Evolutionary conservation across 2,888 invertebrate species (phyloP).

Genomic region (Anticlea derivata): DNA sequence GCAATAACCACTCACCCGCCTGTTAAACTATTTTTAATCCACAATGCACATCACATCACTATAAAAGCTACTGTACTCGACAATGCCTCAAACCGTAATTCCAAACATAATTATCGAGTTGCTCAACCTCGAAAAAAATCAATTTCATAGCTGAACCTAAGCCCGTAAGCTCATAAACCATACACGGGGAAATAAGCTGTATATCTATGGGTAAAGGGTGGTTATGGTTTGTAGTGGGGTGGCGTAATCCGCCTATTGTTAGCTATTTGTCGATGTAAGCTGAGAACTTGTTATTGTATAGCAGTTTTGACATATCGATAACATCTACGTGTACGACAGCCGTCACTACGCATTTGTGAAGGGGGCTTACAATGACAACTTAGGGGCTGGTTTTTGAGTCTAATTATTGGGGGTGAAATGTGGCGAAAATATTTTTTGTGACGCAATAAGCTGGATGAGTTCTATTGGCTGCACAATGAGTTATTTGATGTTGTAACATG

Average conservation of each 20-base stretch:
- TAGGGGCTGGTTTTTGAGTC: conserved; percentile 22
- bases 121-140: conserved; percentile 35
- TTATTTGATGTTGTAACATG: conserved; percentile 12
- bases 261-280: conserved; percentile 44
- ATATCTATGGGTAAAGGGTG: neutral
- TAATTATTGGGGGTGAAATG: conserved; percentile 37
- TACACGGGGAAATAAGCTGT: conserved; percentile 8
- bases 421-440: conserved; percentile 32
- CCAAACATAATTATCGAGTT: conserved; percentile 36
- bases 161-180: conserved; percentile 14
- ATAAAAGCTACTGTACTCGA: conserved; percentile 30
- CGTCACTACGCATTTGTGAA: conserved; percentile 34
- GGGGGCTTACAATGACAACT: conserved; percentile 26
- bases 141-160: conserved; percentile 19
- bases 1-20: conserved; percentile 4
- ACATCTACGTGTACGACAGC: conserved; percentile 31
- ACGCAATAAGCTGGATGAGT: conserved; percentile 34
- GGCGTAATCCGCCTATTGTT: conserved; percentile 46
- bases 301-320: conserved; percentile 47
- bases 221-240: conserved; percentile 1
- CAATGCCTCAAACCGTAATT: conserved; percentile 25
- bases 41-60: conserved; percentile 12
- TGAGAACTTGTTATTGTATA: conserved; percentile 53
- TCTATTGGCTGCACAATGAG: conserved; percentile 24
- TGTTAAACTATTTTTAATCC: conserved; percentile 17